These are phyloP conservation scores for Xenops minutus DNA, from an alignment of 2,797 vertebrate genomes.

Conservation along the genomic window DNA sequence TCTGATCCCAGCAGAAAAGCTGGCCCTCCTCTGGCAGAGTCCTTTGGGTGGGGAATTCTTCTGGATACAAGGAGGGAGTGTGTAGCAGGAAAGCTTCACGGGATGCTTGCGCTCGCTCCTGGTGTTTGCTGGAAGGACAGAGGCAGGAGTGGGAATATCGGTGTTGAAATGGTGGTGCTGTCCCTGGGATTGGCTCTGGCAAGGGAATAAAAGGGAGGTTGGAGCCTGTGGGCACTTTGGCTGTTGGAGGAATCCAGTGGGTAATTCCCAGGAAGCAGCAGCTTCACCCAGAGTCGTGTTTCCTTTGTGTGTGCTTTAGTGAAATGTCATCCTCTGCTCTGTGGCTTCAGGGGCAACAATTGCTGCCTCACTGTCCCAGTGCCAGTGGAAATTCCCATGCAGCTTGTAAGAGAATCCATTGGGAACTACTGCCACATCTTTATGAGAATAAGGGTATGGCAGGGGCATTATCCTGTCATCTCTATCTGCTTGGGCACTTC, in stretches of 20 bases:
- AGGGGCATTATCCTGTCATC: accelerated
- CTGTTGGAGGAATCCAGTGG: neutral
- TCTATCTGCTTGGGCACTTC: neutral
- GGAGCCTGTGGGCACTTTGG: neutral
- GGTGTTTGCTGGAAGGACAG: neutral
- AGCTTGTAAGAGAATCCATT: neutral
- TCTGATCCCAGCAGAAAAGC: neutral
- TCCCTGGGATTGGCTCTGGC: no score
- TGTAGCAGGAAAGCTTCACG: neutral
- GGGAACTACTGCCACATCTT: neutral
- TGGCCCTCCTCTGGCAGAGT: neutral
- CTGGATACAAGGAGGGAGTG: accelerated
- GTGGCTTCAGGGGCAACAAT: neutral
- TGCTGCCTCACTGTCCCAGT: neutral
- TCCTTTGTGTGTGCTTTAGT: neutral
- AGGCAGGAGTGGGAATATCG: neutral
- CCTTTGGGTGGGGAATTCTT: neutral
- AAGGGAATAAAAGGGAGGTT: neutral
- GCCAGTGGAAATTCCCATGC: neutral
- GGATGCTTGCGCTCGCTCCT: neutral
- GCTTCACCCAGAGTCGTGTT: neutral
- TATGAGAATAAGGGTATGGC: neutral
- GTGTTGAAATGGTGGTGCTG: neutral
- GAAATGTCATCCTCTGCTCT: neutral
- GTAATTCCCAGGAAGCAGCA: neutral